Percentiles rank a stretch among this genome's conserved stretches.
Conservation (phyloP, 2,797 vertebrate species). For the Oreochromis grahami region DNA sequence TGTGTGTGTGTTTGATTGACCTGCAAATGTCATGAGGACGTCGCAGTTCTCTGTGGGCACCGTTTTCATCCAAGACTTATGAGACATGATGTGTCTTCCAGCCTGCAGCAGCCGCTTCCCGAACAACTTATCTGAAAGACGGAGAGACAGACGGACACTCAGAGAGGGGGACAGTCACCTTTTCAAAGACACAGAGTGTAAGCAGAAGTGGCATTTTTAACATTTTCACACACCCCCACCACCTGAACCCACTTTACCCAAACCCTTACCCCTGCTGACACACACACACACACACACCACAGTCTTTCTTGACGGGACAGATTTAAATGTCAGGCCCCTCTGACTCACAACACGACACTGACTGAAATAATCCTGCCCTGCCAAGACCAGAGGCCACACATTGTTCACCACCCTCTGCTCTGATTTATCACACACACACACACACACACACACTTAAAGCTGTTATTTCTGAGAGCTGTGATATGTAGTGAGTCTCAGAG, state of each 20-base stretch:
- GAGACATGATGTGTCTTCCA: constrained; percentile 96
- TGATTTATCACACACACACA: not conserved
- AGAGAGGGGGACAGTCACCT: constrained; percentile 18
- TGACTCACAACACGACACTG: constrained; percentile 55
- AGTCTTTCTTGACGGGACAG: constrained; percentile 22
- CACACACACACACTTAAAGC: not conserved
- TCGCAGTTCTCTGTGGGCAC: constrained; percentile 98
- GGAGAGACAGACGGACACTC: not conserved
- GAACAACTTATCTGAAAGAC: constrained; percentile 88
- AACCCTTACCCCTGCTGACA: constrained; percentile 7
- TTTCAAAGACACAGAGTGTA: constrained; percentile 37
- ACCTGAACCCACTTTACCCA: not conserved
- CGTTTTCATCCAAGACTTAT: constrained; percentile 99
- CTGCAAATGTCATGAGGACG: constrained; percentile 95
- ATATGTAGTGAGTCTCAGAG: not conserved
- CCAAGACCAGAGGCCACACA: constrained; percentile 31
- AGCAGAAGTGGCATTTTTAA: constrained; percentile 18
- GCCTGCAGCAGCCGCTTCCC: constrained; percentile 94
- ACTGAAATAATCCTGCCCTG: constrained; percentile 31
- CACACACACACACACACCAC: not conserved
- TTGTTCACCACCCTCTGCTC: constrained; percentile 12
- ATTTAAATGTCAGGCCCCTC: constrained; percentile 68
- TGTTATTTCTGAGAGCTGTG: not conserved
- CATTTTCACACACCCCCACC: not conserved
- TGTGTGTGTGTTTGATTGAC: constrained; percentile 60